phyloP scores from a whole-genome alignment of 2,113 vertebrate species.

The Montifringilla adamsi region DNA sequence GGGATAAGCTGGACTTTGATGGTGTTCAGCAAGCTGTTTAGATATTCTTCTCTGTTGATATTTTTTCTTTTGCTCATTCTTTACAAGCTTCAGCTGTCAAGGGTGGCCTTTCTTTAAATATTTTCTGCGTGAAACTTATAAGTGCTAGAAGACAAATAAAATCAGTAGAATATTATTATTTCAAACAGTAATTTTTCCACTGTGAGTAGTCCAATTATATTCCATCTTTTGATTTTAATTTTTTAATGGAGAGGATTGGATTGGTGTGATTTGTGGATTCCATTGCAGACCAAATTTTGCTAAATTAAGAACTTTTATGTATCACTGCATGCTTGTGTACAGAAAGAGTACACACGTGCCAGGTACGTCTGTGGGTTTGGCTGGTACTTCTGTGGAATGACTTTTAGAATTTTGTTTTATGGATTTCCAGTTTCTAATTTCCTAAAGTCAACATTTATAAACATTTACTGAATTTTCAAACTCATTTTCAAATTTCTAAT shows the following conservation, averaged over 20 bases:
- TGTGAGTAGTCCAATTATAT: not conserved
- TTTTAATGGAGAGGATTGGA: not conserved
- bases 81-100: not conserved
- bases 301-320: not conserved
- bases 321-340: not conserved
- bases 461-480: not conserved
- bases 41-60: not conserved
- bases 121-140: not conserved
- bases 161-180: not conserved
- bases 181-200: not conserved
- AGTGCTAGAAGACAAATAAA: not conserved
- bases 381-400: not conserved
- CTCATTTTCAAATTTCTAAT: not conserved
- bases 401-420: not conserved
- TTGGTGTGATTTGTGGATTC: not conserved
- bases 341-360: not conserved
- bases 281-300: not conserved
- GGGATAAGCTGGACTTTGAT: conserved; percentile 2
- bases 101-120: not conserved
- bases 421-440: not conserved
- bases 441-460: not conserved
- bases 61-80: conserved; percentile 7
- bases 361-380: not conserved
- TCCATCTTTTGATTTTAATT: not conserved
- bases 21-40: not conserved